Percentiles rank a stretch among this genome's conserved stretches.
Conservation (phyloP, 2,888 invertebrate genomes). For the Nebria brevicollis region DNA sequence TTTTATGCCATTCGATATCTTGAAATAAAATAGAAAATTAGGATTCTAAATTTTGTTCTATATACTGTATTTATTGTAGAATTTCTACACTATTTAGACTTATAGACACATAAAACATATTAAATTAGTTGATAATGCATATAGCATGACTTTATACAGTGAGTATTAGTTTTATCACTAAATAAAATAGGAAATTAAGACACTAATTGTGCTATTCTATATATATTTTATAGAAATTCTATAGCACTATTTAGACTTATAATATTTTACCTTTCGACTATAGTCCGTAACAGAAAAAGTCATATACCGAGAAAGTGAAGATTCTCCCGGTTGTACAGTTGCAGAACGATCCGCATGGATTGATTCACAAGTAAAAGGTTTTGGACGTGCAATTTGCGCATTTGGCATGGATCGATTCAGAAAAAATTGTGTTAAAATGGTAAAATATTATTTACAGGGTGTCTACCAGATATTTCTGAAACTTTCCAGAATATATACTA, state of each 20-base stretch:
- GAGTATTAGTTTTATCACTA: too few relatives aligned
- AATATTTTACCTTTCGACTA: constrained; percentile 52
- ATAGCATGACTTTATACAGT: too few relatives aligned
- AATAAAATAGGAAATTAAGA: too few relatives aligned
- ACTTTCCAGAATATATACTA: background rate
- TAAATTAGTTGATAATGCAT: too few relatives aligned
- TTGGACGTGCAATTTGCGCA: constrained; percentile 86
- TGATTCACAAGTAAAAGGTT: constrained; percentile 88
- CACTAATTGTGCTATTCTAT: too few relatives aligned
- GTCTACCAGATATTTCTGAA: background rate
- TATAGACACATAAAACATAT: too few relatives aligned
- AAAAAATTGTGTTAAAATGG: constrained; percentile 85
- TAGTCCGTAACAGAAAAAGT: constrained; percentile 93
- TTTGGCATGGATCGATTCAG: constrained; percentile 91
- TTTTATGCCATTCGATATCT: too few relatives aligned
- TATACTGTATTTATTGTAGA: too few relatives aligned
- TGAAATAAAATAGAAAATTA: too few relatives aligned
- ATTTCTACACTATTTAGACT: too few relatives aligned
- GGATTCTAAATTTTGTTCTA: too few relatives aligned
- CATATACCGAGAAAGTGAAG: constrained; percentile 78
- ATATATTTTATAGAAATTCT: background rate
- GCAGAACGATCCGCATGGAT: constrained; percentile 89
- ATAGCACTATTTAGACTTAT: constrained; percentile 23
- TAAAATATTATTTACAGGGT: constrained; percentile 57
- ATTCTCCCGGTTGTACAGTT: constrained; percentile 77